Evolutionary conservation across 2,888 invertebrate species (phyloP).

Genomic region (Melinopterus prodromus): DNA sequence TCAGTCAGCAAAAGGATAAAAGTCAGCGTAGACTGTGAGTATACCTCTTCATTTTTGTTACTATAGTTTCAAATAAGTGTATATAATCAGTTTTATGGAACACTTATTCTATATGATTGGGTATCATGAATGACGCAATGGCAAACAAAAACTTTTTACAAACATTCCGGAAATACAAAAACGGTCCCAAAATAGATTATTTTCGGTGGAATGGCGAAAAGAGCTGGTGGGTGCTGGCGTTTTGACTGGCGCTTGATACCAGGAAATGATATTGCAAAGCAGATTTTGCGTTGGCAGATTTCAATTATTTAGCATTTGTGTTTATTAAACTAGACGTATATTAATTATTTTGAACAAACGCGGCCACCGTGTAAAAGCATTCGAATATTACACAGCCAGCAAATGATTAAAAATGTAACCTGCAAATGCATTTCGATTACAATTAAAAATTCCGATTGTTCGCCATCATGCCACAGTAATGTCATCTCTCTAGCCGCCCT

Average conservation of each 20-base stretch:
- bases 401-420: not conserved
- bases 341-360: not conserved
- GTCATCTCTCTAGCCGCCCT: too few relatives aligned
- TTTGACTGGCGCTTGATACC: not conserved
- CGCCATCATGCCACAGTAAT: not conserved
- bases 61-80: not conserved
- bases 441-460: not conserved
- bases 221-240: not conserved
- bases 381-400: not conserved
- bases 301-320: not conserved
- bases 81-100: not conserved
- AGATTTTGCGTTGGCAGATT: not conserved
- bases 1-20: slow-evolving; percentile 91
- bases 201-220: not conserved
- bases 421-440: not conserved
- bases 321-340: not conserved
- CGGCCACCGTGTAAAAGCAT: not conserved
- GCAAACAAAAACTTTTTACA: not conserved
- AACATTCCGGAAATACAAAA: not conserved
- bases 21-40: slow-evolving; percentile 95
- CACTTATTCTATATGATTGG: not conserved
- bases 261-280: not conserved
- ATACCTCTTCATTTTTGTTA: not conserved
- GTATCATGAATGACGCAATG: not conserved
- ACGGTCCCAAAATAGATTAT: not conserved